These are phyloP conservation scores for Coregonus sp. DNA, from an alignment of 2,797 vertebrate species.

Conservation along the genomic window DNA sequence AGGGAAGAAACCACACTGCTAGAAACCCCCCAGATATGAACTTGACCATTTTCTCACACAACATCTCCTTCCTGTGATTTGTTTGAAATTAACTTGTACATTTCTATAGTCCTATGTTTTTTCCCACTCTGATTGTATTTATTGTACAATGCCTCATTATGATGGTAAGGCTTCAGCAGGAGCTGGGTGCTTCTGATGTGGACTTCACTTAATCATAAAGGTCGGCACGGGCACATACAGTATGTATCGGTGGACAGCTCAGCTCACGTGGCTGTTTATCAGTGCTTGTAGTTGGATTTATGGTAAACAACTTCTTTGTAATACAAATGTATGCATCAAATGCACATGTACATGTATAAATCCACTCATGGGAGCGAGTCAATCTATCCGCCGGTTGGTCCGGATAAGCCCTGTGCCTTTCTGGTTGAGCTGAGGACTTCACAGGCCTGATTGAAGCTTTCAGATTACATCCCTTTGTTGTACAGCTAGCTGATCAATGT, in stretches of 20 bases:
- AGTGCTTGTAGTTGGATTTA: not conserved
- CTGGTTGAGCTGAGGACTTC: not conserved
- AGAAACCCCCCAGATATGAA: too few species aligned
- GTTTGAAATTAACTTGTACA: too few species aligned
- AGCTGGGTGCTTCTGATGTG: too few species aligned
- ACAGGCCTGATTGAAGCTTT: not conserved
- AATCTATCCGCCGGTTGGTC: not conserved
- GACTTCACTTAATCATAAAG: not conserved
- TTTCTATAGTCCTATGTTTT: too few species aligned
- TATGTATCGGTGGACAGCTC: too few species aligned
- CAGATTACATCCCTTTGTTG: not conserved
- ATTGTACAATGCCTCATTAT: not conserved
- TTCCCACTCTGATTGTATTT: not conserved
- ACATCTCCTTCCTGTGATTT: too few species aligned
- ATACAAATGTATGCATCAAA: not conserved
- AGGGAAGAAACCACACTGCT: not conserved
- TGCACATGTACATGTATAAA: not conserved
- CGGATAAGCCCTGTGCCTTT: not conserved
- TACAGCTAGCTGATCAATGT: slow-evolving; percentile 1
- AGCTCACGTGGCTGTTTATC: not conserved
- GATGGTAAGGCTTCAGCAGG: not conserved
- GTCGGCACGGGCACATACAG: too few species aligned
- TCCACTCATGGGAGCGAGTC: not conserved
- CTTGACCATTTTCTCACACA: too few species aligned
- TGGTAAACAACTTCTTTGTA: not conserved